A percentile compares a stretch with the other conserved stretches of the same genome.
These are phyloP conservation scores for Megatriorchis doriae DNA, from an alignment of 2,113 vertebrate genomes.

Conservation along the genomic window DNA sequence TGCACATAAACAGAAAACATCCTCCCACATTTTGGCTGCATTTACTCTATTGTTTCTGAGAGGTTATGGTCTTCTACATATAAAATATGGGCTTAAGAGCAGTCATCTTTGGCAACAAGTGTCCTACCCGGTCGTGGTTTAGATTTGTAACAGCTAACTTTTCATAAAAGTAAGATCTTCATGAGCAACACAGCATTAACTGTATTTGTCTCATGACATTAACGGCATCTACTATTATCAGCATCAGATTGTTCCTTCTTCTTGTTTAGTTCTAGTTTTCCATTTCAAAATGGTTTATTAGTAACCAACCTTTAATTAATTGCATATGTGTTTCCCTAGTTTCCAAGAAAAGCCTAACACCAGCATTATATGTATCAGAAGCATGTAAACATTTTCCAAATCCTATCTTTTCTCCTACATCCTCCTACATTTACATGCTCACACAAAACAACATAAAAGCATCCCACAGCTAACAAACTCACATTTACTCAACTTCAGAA, in stretches of 20 bases:
- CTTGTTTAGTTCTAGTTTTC: slow-evolving; percentile 7
- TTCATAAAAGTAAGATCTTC: neutral
- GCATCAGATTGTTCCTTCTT: neutral
- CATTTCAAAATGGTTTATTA: neutral
- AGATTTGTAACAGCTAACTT: neutral
- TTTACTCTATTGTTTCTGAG: slow-evolving; percentile 7
- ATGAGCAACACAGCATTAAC: neutral
- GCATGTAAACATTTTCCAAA: neutral
- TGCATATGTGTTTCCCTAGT: neutral
- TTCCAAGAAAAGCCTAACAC: neutral
- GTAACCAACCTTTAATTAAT: slow-evolving; percentile 7
- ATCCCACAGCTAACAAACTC: neutral
- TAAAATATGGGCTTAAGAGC: neutral
- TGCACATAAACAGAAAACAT: neutral
- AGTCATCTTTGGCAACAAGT: neutral
- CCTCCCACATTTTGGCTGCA: neutral
- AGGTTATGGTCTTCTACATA: neutral
- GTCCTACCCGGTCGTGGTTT: neutral
- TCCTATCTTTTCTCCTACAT: neutral
- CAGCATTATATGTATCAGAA: neutral
- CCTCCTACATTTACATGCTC: neutral
- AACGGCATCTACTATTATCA: neutral
- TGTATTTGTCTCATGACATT: neutral
- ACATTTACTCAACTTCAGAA: neutral
- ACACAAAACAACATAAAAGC: neutral